A percentile compares a stretch with the other conserved stretches of the same genome.
Evolutionary conservation across 2,888 invertebrate genomes (phyloP).

Genomic region (Stenodera caucasica): DNA sequence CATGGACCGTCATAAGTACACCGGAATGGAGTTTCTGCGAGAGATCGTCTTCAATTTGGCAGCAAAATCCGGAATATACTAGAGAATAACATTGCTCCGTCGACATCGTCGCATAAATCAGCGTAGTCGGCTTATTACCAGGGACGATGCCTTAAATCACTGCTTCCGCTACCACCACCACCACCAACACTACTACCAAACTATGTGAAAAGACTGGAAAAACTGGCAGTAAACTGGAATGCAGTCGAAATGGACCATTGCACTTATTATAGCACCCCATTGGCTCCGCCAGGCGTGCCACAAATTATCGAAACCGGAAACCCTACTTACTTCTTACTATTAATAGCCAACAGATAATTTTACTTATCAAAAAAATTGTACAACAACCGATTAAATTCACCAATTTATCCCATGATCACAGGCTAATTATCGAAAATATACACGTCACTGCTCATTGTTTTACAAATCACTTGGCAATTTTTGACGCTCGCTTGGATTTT

Average conservation of each 20-base stretch:
- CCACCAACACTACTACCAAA: slow-evolving; percentile 26
- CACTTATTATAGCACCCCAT: slow-evolving; percentile 54
- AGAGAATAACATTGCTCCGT: slow-evolving; percentile 45
- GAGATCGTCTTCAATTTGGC: slow-evolving; percentile 57
- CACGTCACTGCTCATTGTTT: slow-evolving; percentile 26
- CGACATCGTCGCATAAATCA: slow-evolving; percentile 42
- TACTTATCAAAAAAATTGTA: no score
- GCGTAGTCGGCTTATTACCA: slow-evolving; percentile 36
- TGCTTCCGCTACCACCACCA: slow-evolving; percentile 27
- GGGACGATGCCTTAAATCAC: slow-evolving; percentile 43
- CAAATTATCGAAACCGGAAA: slow-evolving; percentile 32
- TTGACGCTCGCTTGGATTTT: slow-evolving; percentile 20
- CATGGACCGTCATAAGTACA: slow-evolving; percentile 53
- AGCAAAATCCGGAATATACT: slow-evolving; percentile 53
- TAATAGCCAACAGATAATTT: slow-evolving; percentile 32
- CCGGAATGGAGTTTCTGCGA: slow-evolving; percentile 54
- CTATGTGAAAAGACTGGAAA: slow-evolving; percentile 42
- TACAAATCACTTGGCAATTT: slow-evolving; percentile 33
- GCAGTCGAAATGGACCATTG: slow-evolving; percentile 52
- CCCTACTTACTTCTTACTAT: slow-evolving; percentile 33
- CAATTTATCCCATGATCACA: no score
- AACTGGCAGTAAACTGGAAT: slow-evolving; percentile 45
- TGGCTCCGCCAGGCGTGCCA: slow-evolving; percentile 41
- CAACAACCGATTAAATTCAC: no score
- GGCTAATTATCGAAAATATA: neutral